Evolutionary conservation across 2,797 vertebrate species (phyloP).

Genomic region (Falco rusticolus): DNA sequence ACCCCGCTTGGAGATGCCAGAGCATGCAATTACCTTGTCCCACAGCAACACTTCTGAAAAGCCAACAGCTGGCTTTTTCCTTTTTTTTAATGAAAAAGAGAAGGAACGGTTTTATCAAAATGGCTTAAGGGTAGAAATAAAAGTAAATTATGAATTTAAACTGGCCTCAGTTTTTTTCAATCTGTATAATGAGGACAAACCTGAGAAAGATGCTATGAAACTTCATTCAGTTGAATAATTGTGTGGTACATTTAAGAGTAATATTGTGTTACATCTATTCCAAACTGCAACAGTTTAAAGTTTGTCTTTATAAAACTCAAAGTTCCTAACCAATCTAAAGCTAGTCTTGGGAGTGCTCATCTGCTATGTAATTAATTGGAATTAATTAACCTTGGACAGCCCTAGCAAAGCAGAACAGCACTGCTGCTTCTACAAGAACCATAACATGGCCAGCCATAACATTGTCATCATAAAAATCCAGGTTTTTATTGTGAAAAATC

Average conservation of each 20-base stretch:
- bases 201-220: neutral
- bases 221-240: neutral
- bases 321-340: neutral
- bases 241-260: neutral
- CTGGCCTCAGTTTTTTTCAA: neutral
- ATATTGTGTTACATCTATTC: neutral
- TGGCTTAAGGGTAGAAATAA: neutral
- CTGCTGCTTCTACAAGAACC: neutral
- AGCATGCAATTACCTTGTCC: neutral
- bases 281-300: neutral
- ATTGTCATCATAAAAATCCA: too few relatives aligned
- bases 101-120: neutral
- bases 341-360: neutral
- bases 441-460: neutral
- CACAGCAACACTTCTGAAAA: neutral
- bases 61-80: neutral
- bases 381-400: neutral
- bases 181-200: neutral
- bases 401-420: neutral
- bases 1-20: neutral
- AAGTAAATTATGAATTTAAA: neutral
- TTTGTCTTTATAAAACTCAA: neutral
- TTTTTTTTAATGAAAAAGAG: neutral
- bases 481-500: neutral
- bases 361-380: neutral